These are phyloP conservation scores for Guaruba guarouba DNA, from an alignment of 2,113 vertebrate species.

Conservation along the genomic window DNA sequence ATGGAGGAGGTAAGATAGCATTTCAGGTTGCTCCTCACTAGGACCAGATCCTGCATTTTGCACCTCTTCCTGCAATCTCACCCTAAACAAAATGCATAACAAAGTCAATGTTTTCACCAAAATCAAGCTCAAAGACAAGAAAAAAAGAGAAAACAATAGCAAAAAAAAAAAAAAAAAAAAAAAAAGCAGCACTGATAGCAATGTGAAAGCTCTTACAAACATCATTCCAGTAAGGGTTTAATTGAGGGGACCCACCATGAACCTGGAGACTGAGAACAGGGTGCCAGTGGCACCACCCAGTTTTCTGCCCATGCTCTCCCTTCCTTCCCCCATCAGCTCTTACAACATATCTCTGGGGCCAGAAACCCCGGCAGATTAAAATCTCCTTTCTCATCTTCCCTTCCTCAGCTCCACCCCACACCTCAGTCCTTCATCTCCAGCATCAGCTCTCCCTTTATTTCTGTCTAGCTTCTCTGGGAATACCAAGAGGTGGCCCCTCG, in stretches of 20 bases:
- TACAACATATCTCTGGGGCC: not conserved
- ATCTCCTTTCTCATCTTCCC: not conserved
- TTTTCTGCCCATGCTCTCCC: not conserved
- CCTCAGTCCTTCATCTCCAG: not conserved
- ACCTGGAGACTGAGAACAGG: not conserved
- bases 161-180: not conserved
- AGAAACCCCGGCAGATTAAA: not conserved
- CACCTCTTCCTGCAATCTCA: not conserved
- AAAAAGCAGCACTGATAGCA: not conserved
- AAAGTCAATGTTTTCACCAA: not conserved
- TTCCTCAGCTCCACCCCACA: not conserved
- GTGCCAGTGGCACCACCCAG: not conserved
- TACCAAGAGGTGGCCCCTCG: accelerated
- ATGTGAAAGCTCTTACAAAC: not conserved
- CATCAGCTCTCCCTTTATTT: not conserved
- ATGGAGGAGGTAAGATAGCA: not conserved
- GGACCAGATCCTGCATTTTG: not conserved
- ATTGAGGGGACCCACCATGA: not conserved
- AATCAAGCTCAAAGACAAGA: not conserved
- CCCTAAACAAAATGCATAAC: not conserved
- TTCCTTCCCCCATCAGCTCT: not conserved
- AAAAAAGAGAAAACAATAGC: not conserved
- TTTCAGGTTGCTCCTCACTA: not conserved
- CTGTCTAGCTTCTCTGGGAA: not conserved
- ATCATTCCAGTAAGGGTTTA: not conserved